Conservation (phyloP, 1,140 invertebrate genomes). For the Nephila pilipes region DNA sequence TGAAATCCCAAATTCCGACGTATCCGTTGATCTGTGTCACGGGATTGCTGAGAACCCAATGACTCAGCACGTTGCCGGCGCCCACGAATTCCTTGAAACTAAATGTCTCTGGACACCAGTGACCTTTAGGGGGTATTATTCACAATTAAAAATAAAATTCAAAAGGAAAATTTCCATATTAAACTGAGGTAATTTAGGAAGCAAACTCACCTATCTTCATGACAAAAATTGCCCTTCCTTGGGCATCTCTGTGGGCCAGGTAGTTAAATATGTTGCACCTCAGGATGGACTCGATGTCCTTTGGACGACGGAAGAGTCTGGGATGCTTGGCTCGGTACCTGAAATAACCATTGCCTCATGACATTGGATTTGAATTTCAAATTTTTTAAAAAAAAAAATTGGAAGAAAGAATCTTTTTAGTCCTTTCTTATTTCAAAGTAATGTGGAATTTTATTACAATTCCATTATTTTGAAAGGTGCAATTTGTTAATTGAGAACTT, state of each 20-base stretch:
- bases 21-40: constrained; percentile 73
- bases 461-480: too few relatives aligned
- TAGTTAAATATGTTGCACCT: constrained; percentile 71
- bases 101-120: constrained; percentile 61
- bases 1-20: constrained; percentile 74
- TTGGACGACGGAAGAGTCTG: constrained; percentile 33
- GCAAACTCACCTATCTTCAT: constrained; percentile 60
- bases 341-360: too few relatives aligned
- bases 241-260: constrained; percentile 58
- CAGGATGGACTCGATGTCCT: constrained; percentile 54
- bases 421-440: too few relatives aligned
- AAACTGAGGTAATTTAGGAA: neutral
- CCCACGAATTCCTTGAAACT: constrained; percentile 74
- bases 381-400: too few relatives aligned
- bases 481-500: too few relatives aligned
- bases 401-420: too few relatives aligned
- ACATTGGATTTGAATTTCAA: too few relatives aligned
- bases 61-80: constrained; percentile 59
- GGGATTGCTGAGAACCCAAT: constrained; percentile 56
- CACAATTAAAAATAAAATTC: neutral
- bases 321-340: constrained; percentile 66
- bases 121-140: neutral
- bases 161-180: neutral
- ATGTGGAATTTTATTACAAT: too few relatives aligned
- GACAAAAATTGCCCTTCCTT: constrained; percentile 64